Conservation (phyloP, 2,888 invertebrate species). For the Ochropleura plecta region DNA sequence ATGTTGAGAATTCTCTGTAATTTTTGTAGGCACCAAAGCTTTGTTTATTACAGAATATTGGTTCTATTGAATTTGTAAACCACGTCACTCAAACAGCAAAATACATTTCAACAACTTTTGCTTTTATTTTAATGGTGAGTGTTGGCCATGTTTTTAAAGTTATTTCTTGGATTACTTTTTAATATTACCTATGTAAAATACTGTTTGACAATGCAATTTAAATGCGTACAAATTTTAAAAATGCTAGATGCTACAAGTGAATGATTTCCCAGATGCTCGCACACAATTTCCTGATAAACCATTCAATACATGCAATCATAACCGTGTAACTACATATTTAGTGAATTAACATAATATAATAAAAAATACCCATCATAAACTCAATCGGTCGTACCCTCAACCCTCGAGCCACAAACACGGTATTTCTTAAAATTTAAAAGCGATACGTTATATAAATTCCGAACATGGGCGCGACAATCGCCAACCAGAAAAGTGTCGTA, state of each 20-base stretch:
- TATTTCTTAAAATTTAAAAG: conserved; percentile 79
- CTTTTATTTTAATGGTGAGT: background rate
- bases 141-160: conserved; percentile 11
- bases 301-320: conserved; percentile 68
- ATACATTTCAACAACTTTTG: background rate
- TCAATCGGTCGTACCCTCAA: conserved; percentile 81
- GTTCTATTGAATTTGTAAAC: background rate
- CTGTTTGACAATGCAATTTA: background rate
- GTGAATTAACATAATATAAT: conserved; percentile 85
- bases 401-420: conserved; percentile 84
- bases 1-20: background rate
- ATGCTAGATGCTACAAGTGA: conserved; percentile 24
- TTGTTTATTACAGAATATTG: conserved; percentile 1
- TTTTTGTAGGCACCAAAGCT: background rate
- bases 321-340: conserved; percentile 81
- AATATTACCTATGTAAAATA: background rate
- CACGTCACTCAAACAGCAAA: background rate
- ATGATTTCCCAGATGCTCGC: conserved; percentile 31
- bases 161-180: background rate
- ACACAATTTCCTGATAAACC: conserved; percentile 39
- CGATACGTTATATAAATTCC: conserved; percentile 82
- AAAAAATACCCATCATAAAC: conserved; percentile 86
- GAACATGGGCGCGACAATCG: conserved; percentile 80
- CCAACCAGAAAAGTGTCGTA: conserved; percentile 82
- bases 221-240: background rate